Evolutionary conservation across 1,140 invertebrate species (phyloP).

Genomic region (Pogonomyrmex barbatus): DNA sequence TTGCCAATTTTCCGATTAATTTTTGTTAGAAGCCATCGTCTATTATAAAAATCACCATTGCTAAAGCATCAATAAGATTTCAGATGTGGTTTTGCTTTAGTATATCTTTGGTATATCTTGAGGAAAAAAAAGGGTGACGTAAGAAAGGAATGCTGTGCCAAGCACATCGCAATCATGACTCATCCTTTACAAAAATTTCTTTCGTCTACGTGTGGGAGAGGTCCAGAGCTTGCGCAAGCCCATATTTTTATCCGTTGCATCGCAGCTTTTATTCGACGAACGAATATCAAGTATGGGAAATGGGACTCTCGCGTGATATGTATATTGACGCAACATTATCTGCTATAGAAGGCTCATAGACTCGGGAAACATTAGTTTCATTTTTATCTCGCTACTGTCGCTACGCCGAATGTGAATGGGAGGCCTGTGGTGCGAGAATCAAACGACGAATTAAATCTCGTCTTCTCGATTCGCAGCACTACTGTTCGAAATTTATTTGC

Average conservation of each 20-base stretch:
- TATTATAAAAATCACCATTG: not conserved
- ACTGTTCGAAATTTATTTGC: not conserved
- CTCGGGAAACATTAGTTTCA: not conserved
- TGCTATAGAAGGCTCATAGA: not conserved
- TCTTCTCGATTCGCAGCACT: not conserved
- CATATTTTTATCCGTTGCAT: constrained; percentile 45
- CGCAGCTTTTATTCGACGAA: not conserved
- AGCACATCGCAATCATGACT: constrained; percentile 19
- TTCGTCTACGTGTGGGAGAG: not conserved
- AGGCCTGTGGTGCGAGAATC: not conserved
- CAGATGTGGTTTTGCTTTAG: not conserved
- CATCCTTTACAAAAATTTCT: constrained; percentile 25
- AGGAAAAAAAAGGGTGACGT: not conserved
- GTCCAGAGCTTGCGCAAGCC: not conserved
- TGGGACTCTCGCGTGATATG: not conserved
- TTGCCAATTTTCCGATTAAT: not conserved
- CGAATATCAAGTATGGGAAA: not conserved
- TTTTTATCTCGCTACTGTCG: not conserved
- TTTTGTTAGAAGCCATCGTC: not conserved
- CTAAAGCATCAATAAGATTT: not conserved
- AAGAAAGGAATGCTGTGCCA: not conserved
- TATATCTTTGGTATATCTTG: not conserved
- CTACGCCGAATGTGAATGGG: not conserved
- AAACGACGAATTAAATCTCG: not conserved
- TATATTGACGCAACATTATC: not conserved